Conservation (phyloP, 2,797 vertebrate genomes). For the Phalanger gymnotis region DNA sequence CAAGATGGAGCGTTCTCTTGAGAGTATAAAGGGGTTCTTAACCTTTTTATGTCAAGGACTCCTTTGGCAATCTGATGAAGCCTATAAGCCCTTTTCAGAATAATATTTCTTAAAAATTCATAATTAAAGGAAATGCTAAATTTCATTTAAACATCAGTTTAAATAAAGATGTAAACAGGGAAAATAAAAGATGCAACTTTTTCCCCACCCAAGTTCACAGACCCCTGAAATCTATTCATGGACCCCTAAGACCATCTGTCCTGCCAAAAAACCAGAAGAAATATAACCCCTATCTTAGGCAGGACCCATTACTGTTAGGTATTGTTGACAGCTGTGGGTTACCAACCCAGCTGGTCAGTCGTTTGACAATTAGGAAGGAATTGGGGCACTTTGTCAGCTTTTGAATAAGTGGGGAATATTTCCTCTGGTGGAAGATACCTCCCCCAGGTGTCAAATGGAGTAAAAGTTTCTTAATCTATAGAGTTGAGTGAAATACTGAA, state of each 20-base stretch:
- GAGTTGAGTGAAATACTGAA: no score
- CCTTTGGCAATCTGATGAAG: neutral
- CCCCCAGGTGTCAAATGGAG: neutral
- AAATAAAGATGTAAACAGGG: neutral
- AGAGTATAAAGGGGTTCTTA: neutral
- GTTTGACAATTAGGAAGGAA: neutral
- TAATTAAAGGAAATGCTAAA: neutral
- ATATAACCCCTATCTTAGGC: neutral
- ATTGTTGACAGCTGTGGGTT: neutral
- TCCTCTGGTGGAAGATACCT: neutral
- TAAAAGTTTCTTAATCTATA: neutral
- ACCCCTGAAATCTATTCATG: neutral
- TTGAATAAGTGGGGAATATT: neutral
- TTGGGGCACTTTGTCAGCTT: neutral
- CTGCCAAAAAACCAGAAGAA: neutral
- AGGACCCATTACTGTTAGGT: neutral
- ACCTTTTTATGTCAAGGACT: neutral
- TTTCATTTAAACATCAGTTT: neutral
- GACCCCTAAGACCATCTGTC: neutral
- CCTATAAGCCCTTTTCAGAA: neutral
- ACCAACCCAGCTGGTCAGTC: neutral
- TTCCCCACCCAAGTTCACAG: neutral
- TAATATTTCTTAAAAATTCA: neutral
- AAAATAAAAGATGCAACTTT: neutral
- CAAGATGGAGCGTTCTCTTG: neutral